Base-by-base conservation (phyloP, 2,797 vertebrate genomes). In the Craterocephalus amniculus region DNA sequence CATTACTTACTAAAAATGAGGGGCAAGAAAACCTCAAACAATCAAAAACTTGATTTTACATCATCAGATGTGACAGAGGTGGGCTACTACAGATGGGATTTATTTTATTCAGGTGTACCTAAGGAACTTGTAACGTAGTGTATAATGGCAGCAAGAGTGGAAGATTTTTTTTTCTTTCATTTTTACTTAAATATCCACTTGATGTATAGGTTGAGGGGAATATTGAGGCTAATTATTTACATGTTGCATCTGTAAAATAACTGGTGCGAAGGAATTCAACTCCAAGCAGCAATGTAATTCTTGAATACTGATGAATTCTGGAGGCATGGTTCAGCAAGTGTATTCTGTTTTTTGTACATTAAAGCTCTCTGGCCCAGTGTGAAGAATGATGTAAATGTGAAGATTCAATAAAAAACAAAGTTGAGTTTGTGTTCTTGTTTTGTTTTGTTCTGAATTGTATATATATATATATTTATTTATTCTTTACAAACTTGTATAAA, bases 341-440 rank as follows among this genome's bases (percentile, higher is more conserved):
- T 74, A 40, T 80, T 60, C 32, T 36, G 22, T 51, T 74, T 76
- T 74, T 79, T 85, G 78, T 84, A 83, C 76, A 72, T 84, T 79
- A 11, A 80, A 22, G 56, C 58, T 69, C 66, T 54, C 35, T 57
- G 64, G 43, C 45, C 74, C 74, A 49, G 63, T 71, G 65, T 70
- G 63, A 70, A 63, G 27, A 56, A 35, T 61, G 24, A 83, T 91
- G 86, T 90, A 90, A 88, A 92, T 88, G 81, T 86, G 40, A 81
- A 70, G 59, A 55, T 67, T 73, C 26, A 89, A 87, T 84, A 85
- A 90, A 87, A 67, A 51, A 31, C 4, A 31, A 78, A 82, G 63
- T 58, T 70, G 54, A 88, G 80, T 74, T 34, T 68, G 67, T 56
- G 0, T 8, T 18, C 52, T 7, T 51, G 52, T 64, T 31, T 38